Evolutionary conservation across 2,113 vertebrate genomes (phyloP), one percentile per base, ranked within the genome.

Genomic region (Lepisosteus osseus): DNA sequence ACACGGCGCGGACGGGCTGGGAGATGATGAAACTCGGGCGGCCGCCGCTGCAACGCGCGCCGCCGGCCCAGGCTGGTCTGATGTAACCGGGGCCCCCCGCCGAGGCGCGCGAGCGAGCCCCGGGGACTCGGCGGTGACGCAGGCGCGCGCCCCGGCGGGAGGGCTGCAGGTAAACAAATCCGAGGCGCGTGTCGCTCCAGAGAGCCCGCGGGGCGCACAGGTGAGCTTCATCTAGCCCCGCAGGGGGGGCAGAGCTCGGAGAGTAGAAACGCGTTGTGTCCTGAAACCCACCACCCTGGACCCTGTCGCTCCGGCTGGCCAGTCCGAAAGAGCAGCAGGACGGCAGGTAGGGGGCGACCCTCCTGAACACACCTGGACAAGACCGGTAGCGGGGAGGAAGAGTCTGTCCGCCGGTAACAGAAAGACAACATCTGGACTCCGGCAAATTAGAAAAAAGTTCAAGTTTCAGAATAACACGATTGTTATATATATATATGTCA

Each of bases 121-220:
- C 55, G 54, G 56, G 71, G 54, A 72, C 54, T 4, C 4, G 14
- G 64, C 9, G 51, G 7, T 69, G 59, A 74, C 72, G 67, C 67
- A 69, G 61, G 13, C 15, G 13, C 12, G 15, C 3, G 40, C 43
- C 54, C 64, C 41, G 65, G 45, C 8, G 13, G 14, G 14, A 51
- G 54, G 40, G 11, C 56, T 7, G 59, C 66, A 68, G 59, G 47
- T 63, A 69, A 73, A 74, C 65, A 74, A 61, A 54, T 7, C 40
- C n/a, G 4, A 13, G 17, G 64, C 42, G 40, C 64, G 44, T 59
- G 55, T 1, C 15, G 64, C n/a, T 14, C 11, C 14, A 66, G 12
- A 6, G 64, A 66, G 42, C 55, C 29, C 54, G 4, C 41, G 2
- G 6, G 11, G 14, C 14, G 5, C 65, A 43, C 65, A 44, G 0